These are phyloP conservation scores for Micrasema longulum DNA, from an alignment of 1,140 invertebrate genomes.

Conservation along the genomic window DNA sequence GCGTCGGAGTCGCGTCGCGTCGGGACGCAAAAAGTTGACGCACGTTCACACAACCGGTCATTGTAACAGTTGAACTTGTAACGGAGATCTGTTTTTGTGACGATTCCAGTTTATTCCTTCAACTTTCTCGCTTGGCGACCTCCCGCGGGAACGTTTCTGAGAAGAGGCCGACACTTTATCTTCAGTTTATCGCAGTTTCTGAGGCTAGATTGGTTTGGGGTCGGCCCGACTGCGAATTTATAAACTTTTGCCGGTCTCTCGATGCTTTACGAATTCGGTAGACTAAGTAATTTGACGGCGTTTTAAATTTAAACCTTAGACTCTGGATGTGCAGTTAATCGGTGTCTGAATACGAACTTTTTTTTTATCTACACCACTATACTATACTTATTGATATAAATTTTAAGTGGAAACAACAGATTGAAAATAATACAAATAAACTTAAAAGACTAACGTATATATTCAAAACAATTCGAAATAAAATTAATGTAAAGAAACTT, in stretches of 20 bases:
- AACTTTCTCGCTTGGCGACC: constrained; percentile 42
- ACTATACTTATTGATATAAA: too few species aligned
- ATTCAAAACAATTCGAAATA: too few species aligned
- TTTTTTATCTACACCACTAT: too few species aligned
- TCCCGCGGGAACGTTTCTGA: constrained; percentile 44
- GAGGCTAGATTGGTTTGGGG: constrained; percentile 17
- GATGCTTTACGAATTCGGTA: not conserved
- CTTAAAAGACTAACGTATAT: too few species aligned
- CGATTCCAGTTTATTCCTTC: constrained; percentile 52
- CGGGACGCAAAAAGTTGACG: not conserved
- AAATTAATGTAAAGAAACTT: too few species aligned
- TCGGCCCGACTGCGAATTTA: not conserved
- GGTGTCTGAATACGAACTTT: too few species aligned
- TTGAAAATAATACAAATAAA: too few species aligned
- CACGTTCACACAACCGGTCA: constrained; percentile 31
- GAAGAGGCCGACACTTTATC: constrained; percentile 52
- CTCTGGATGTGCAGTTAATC: not conserved
- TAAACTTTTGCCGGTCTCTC: constrained; percentile 4
- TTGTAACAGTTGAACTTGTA: constrained; percentile 24
- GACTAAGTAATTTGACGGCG: not conserved
- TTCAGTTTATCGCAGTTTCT: constrained; percentile 49
- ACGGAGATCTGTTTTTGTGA: constrained; percentile 47
- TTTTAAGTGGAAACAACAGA: too few species aligned
- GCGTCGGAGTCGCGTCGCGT: too few species aligned
- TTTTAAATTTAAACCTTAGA: not conserved